A percentile compares a stretch with the other conserved stretches of the same genome.
These are phyloP conservation scores for Trididemnum miniatum DNA, from an alignment of 23 tunicate species.

Conservation along the genomic window DNA sequence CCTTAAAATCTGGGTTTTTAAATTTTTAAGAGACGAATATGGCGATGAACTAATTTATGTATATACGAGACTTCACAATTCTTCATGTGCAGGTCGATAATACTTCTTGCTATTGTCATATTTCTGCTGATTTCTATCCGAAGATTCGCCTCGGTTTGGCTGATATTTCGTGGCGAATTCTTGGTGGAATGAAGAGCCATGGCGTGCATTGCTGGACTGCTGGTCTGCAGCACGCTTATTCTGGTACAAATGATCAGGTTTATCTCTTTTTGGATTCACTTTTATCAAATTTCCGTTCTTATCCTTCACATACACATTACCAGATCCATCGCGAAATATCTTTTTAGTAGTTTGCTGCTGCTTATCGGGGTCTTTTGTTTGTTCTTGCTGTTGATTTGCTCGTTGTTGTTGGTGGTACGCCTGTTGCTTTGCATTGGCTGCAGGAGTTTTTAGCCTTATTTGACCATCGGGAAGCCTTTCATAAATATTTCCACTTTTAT, in stretches of 20 bases:
- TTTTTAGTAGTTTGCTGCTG: not conserved
- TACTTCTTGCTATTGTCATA: not conserved
- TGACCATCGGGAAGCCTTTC: constrained; percentile 33
- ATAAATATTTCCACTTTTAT: constrained; percentile 51
- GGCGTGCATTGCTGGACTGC: too few species aligned
- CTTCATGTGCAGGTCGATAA: constrained; percentile 18
- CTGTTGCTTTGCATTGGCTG: not conserved
- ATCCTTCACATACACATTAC: constrained; percentile 68
- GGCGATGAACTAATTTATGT: too few species aligned
- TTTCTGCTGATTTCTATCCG: not conserved
- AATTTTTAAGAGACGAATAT: too few species aligned
- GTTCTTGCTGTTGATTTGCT: not conserved
- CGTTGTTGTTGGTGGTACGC: not conserved
- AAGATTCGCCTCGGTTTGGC: too few species aligned
- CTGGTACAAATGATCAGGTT: too few species aligned
- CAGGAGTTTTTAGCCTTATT: not conserved
- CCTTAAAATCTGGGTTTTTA: too few species aligned
- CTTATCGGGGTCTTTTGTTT: too few species aligned
- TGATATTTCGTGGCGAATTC: too few species aligned
- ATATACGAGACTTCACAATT: too few species aligned
- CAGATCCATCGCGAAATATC: constrained; percentile 32
- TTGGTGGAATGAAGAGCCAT: too few species aligned
- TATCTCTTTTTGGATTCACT: not conserved
- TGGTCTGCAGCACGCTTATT: too few species aligned
- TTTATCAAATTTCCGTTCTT: constrained; percentile 55